Evolutionary conservation across 2,888 invertebrate species (phyloP).

Genomic region (Euplexia lucipara): DNA sequence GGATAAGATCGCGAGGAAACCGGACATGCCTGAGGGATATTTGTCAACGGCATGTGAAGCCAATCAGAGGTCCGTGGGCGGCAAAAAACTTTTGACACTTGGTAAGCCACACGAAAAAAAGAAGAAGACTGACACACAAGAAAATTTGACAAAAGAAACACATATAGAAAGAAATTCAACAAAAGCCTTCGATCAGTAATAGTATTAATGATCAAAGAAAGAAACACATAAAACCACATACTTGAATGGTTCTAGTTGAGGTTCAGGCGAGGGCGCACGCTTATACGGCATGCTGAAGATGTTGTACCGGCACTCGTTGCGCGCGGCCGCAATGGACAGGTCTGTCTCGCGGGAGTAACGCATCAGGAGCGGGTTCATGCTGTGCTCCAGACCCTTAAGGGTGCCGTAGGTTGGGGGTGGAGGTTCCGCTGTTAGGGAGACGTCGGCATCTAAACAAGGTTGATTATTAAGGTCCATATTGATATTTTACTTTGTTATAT

Average conservation of each 20-base stretch:
- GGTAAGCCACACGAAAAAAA: too few species aligned
- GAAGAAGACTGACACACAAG: too few species aligned
- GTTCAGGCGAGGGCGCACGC: constrained; percentile 84
- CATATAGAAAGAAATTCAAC: too few species aligned
- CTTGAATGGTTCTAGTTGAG: constrained; percentile 94
- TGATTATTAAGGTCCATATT: too few species aligned
- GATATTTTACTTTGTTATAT: neutral
- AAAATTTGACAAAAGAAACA: constrained; percentile 20
- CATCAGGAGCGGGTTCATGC: constrained; percentile 97
- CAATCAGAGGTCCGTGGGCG: too few species aligned
- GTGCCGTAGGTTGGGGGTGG: constrained; percentile 95
- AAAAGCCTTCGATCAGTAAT: too few species aligned
- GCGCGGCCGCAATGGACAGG: constrained; percentile 94
- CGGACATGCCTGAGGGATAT: too few species aligned
- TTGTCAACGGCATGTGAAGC: too few species aligned
- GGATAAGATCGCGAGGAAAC: too few species aligned
- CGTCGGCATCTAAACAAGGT: constrained; percentile 80
- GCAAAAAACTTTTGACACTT: too few species aligned
- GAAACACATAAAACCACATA: too few species aligned
- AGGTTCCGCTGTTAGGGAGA: constrained; percentile 91
- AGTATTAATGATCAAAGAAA: too few species aligned
- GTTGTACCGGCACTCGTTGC: constrained; percentile 95
- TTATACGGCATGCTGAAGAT: constrained; percentile 93
- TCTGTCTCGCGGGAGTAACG: constrained; percentile 98
- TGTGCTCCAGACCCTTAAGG: constrained; percentile 96